Conservation (phyloP, 2,888 invertebrate species). For the Microchrysa polita region DNA sequence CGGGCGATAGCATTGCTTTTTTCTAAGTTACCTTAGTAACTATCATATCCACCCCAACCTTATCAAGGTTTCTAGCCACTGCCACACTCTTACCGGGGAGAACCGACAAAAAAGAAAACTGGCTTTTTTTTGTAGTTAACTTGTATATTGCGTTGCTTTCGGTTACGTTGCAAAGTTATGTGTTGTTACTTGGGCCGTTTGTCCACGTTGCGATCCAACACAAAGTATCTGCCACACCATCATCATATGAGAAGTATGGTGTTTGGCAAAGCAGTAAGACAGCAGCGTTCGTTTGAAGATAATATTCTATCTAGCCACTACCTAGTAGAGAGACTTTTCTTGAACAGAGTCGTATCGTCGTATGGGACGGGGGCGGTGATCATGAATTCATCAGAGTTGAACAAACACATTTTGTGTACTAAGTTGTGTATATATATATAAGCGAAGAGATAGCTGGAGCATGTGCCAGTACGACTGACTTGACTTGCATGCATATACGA, state of each 20-base stretch:
- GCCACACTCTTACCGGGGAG: not conserved
- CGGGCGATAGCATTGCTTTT: too few species aligned
- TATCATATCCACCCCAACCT: not conserved
- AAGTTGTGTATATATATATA: too few species aligned
- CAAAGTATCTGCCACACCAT: constrained; percentile 13
- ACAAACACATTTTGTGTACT: constrained; percentile 7
- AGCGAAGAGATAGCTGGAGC: too few species aligned
- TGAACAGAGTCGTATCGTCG: constrained; percentile 1
- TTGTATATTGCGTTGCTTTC: not conserved
- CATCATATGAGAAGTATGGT: too few species aligned
- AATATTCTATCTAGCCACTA: constrained; percentile 31
- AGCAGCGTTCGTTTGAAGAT: constrained; percentile 5
- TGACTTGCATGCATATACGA: too few species aligned
- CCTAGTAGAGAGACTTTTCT: constrained; percentile 15
- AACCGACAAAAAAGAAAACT: constrained; percentile 9
- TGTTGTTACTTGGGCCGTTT: constrained; percentile 27
- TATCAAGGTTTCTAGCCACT: constrained; percentile 7
- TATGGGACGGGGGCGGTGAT: constrained; percentile 29
- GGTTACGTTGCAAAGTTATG: too few species aligned
- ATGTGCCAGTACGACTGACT: too few species aligned
- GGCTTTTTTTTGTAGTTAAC: constrained; percentile 35
- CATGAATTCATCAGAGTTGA: constrained; percentile 40
- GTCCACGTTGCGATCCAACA: constrained; percentile 43
- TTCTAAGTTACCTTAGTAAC: too few species aligned
- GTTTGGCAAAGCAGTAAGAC: not conserved